Base-by-base conservation (phyloP, 2,797 vertebrate genomes). In the Rhodeus uyekii region DNA sequence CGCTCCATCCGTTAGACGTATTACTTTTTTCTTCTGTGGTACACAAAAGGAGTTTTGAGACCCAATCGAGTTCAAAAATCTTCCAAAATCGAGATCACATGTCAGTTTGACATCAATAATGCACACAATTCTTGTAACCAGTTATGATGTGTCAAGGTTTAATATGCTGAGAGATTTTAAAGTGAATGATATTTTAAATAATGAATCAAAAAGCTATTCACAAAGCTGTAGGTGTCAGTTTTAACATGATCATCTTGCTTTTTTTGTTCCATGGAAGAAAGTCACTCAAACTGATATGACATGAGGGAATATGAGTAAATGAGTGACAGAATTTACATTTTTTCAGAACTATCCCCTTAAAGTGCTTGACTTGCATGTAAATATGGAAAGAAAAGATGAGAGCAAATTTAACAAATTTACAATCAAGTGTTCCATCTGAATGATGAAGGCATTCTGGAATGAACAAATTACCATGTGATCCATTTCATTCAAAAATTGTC, bases 391-490 rank as follows among this genome's bases (percentile, higher is more conserved):
- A 58, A 19, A 38, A 22, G n/a, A 27, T 16, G 8, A 64, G n/a
- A 44, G 74, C 19, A n/a, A n/a, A n/a, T n/a, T n/a, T n/a, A 16
- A n/a, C 38, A 44, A n/a, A 44, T 34, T 65, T 32, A 50, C 22
- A 50, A 38, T 65, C 5, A 16, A 19, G 42, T 12, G 13, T 24
- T 78, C 13, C 6, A n/a, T 32, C 13, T 50, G 29, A 65, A 63
- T 24, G 22, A 60, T 72, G 12, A 61, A 80, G 67, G 18, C 55
- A 46, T 61, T 80, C 13, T 60, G 14, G 46, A 80, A 44, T 6
- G 8, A 34, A 27, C 36, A 63, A 64, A 73, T 73, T 36, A 64
- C 55, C 50, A 61, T 38, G 55, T 38, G 39, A 80, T 80, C n/a
- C 19, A 14, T 73, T 48, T 38, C 14, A 48, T 29, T 48, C 42